Conservation (phyloP, 2,888 invertebrate genomes). For the Dryocosmus kuriphilus region DNA sequence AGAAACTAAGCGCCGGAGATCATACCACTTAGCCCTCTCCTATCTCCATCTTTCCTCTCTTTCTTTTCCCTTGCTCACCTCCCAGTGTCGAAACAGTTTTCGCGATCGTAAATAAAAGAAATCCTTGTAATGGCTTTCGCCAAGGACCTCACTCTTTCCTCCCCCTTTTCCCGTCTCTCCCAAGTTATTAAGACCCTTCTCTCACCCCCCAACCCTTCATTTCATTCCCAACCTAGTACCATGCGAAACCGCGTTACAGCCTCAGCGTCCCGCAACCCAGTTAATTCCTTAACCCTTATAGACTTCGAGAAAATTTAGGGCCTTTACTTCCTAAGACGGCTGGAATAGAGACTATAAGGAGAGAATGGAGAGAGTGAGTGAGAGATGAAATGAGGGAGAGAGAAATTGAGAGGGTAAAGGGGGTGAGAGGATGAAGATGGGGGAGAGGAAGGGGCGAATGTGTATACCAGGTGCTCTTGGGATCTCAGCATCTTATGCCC, state of each 20-base stretch:
- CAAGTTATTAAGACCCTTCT: constrained; percentile 56
- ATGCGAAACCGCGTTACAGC: constrained; percentile 50
- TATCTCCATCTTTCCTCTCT: constrained; percentile 10
- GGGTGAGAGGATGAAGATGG: constrained; percentile 52
- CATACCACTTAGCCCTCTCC: constrained; percentile 69
- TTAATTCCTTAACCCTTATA: constrained; percentile 77
- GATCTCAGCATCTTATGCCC: constrained; percentile 76
- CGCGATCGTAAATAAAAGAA: constrained; percentile 76
- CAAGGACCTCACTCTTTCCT: constrained; percentile 63
- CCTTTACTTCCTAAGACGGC: constrained; percentile 47
- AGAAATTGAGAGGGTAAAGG: constrained; percentile 48
- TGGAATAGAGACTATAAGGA: constrained; percentile 44
- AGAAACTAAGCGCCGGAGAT: constrained; percentile 66
- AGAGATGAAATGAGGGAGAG: constrained; percentile 21
- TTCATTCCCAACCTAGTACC: neutral
- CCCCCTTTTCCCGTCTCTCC: constrained; percentile 45
- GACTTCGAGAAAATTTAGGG: constrained; percentile 74
- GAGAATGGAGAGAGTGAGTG: constrained; percentile 49
- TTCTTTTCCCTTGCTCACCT: constrained; percentile 12
- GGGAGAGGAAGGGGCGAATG: constrained; percentile 59
- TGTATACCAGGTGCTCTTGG: constrained; percentile 76
- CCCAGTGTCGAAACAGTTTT: constrained; percentile 58
- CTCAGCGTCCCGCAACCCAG: constrained; percentile 57
- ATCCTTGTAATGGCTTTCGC: constrained; percentile 76
- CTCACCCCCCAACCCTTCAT: constrained; percentile 44